Base-by-base conservation (phyloP, 53 echinoderm and acorn worm genomes). In the Apostichopus leukothele region DNA sequence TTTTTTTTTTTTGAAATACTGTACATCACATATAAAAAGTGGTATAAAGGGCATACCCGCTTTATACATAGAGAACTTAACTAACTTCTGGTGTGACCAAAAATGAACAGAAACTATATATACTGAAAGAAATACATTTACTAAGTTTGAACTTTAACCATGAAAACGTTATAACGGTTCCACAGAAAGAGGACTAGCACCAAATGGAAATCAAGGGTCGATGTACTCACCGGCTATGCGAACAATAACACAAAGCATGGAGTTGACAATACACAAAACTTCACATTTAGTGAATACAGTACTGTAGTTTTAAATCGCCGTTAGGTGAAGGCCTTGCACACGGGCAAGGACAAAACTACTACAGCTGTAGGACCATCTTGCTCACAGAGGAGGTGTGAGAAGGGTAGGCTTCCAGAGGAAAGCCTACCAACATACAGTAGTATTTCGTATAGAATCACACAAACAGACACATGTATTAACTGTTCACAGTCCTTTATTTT, bases 221-320 rank as follows among this genome's bases (percentile, higher is more conserved):
- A 16, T 63, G 63, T 63, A 63, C 63, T 63, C 16, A 63, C 63
- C 63, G 16, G 16, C 77, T 10, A 77, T 77, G 77, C 10, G 77
- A 77, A 77, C 77, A 50, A 3, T 77, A 77, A 77, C 77, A 77
- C 77, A 77, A 19, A 77, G 77, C 51, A 16, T 39, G 16, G 52
- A 77, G 23, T 77, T 51, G 51, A 75, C 16, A 77, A 9, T 77
- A 77, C 39, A 7, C 9, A 63, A 63, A 63, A 13, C 63, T 63
- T 16, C 63, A 63, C 63, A 63, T 50, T 77, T 77, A 16, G 16
- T 39, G 51, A 39, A 39, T n/a, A 51, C 16, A 16, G 50, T 39
- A 50, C 52, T 51, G 77, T 26, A 77, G 77, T 63, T 63, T 11
- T 51, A 21, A 77, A 39, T 7, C 51, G 77, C 8, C 52, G 39